Base-by-base conservation (phyloP, 2,113 vertebrate genomes). In the Trogon surrucura region DNA sequence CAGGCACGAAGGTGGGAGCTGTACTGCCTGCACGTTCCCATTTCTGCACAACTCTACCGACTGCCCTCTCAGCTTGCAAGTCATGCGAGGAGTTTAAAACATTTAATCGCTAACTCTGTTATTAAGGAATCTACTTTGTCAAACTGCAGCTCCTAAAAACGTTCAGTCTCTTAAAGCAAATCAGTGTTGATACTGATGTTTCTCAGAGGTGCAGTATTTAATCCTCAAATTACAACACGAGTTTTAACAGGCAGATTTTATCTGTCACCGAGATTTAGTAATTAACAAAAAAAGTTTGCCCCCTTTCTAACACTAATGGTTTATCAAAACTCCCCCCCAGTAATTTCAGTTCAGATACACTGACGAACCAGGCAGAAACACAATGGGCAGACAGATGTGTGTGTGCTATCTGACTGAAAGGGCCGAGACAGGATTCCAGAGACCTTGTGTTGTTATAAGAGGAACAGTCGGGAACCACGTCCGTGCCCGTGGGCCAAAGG, bases 191-290 rank as follows among this genome's bases (percentile, higher is more conserved):
- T 98, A 98, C 97, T 95, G 93, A 97, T 95, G 97, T 98, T 98
- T 97, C 95, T 98, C 98, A 98, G 98, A 98, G 98, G 98, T 93
- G 97, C 98, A 98, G 98, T 97, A 97, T 98, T 98, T 99, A 98
- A 99, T 99, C 98, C 98, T 98, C 98, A 98, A 98, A 99, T 98
- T 99, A 98, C 98, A 97, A 95, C 91, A 94, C 99, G 98, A 98
- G 99, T 99, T 98, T 96, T 97, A 98, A 99, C 99, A 99, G 96
- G 98, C 96, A 97, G 48, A 94, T 93, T 97, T 93, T 85, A 93
- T 97, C 97, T 98, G 97, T 98, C 98, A 97, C 98, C 26, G 53
- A 95, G 94, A 97, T 98, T 98, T 87, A 97, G 97, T 97, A 97
- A 98, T 97, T 98, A 98, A 97, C 96, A 89, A 97, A 94, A 97